These are phyloP conservation scores for Albula goreensis DNA, from an alignment of 2,113 vertebrate species.

Conservation along the genomic window DNA sequence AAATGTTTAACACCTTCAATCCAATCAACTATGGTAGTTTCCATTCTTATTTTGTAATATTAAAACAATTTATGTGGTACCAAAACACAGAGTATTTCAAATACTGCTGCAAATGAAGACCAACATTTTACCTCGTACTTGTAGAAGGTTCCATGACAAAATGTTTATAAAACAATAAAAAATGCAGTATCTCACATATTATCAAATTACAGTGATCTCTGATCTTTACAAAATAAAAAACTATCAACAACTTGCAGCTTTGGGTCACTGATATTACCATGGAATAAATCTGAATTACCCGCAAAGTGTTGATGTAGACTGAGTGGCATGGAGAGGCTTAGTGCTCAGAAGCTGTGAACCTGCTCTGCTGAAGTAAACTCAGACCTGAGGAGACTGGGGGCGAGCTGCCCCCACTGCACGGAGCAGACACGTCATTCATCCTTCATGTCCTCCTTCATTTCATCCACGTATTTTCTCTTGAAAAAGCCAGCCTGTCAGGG, in stretches of 20 bases:
- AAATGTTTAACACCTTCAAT: slow-evolving; percentile 64
- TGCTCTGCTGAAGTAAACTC: neutral
- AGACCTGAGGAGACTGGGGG: slow-evolving; percentile 9
- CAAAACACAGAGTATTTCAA: neutral
- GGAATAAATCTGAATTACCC: neutral
- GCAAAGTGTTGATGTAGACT: neutral
- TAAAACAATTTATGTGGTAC: slow-evolving; percentile 13
- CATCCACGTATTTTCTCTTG: slow-evolving; percentile 71
- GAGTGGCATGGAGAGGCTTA: neutral
- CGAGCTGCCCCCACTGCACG: slow-evolving; percentile 29
- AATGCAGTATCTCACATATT: slow-evolving; percentile 34
- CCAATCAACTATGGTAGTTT: slow-evolving; percentile 48
- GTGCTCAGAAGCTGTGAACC: neutral
- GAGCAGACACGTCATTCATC: slow-evolving; percentile 43
- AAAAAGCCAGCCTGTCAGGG: slow-evolving; percentile 71
- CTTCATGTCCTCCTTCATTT: slow-evolving; percentile 66
- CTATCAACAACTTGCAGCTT: slow-evolving; percentile 19
- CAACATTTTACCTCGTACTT: neutral
- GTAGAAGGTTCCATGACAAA: neutral
- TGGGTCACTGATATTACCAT: neutral
- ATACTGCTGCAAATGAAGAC: slow-evolving; percentile 14
- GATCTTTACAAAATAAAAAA: slow-evolving; percentile 36
- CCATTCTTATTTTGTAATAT: slow-evolving; percentile 25
- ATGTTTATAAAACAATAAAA: slow-evolving; percentile 28
- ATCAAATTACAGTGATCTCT: slow-evolving; percentile 53